A percentile compares a stretch with the other conserved stretches of the same genome.
Evolutionary conservation across 2,113 vertebrate genomes (phyloP).

Genomic region (Platanista minor): DNA sequence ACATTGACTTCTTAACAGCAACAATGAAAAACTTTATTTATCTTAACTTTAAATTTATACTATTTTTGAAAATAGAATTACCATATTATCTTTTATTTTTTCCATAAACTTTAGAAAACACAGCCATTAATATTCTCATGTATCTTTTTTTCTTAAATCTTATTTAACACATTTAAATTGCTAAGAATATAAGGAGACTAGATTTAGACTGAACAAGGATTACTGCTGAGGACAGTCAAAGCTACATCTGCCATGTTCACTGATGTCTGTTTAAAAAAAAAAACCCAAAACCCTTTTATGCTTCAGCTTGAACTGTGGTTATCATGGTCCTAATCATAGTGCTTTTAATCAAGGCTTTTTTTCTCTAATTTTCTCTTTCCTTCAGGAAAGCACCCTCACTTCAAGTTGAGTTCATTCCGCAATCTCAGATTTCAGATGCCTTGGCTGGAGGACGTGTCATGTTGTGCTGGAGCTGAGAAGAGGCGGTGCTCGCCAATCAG

Average conservation of each 20-base stretch:
- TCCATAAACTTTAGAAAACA: not conserved
- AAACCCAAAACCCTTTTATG: slow-evolving; percentile 23
- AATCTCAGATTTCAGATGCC: slow-evolving; percentile 61
- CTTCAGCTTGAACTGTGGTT: slow-evolving; percentile 38
- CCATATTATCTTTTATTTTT: not conserved
- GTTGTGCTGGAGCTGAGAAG: slow-evolving; percentile 74
- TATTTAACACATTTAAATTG: not conserved
- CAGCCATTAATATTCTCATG: not conserved
- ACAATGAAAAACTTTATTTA: not conserved
- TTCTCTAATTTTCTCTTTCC: slow-evolving; percentile 67
- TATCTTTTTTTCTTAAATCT: not conserved
- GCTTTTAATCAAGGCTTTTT: slow-evolving; percentile 63
- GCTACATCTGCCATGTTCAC: not conserved
- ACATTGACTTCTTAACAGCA: not conserved
- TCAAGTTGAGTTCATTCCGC: slow-evolving; percentile 34
- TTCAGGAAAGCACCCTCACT: slow-evolving; percentile 33
- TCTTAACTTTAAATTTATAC: not conserved
- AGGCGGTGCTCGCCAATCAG: slow-evolving; percentile 78
- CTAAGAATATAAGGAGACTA: not conserved
- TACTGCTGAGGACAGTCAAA: not conserved
- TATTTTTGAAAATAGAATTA: not conserved
- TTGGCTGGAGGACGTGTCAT: slow-evolving; percentile 50
- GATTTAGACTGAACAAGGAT: not conserved
- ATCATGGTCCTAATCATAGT: slow-evolving; percentile 66
- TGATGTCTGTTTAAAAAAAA: slow-evolving; percentile 6